Evolutionary conservation across 2,888 invertebrate genomes (phyloP), one percentile per base, ranked within the genome.

Genomic region (Poecilus cupreus): DNA sequence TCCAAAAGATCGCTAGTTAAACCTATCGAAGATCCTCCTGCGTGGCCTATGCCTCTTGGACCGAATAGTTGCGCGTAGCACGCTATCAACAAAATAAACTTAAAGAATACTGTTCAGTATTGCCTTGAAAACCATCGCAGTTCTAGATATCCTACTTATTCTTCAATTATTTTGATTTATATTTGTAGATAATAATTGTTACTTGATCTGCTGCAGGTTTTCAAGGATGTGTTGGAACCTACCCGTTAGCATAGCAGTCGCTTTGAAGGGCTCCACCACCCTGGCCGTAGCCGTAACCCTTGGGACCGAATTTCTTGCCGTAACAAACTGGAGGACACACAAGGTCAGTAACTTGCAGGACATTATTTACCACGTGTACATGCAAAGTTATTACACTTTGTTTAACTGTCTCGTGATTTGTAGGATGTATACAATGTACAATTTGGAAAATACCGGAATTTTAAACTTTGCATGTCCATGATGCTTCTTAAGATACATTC

Each of bases 21-120:
- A 88, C 95, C 96, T 89, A 95, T 92, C 89, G 94, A 94, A 86
- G 93, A 93, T 89, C 97, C 96, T 89, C 96, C 96, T 87, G 96
- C 96, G 90, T 96, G 97, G 88, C 97, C 97, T 91, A 97, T 94
- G 89, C 96, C 96, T 91, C 97, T 95, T 87, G 97, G 97, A 87
- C 98, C 98, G 92, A 95, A 98, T 92, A 94, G 96, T 91, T 96
- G 96, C 89, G 97, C 96, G 93, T 98, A 97, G 93, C 98, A 98
- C 91, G 96, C 96, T 96, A 92, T 89, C 85, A 81, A 81, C 8
- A 81, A 70, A 72, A 72, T 20, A 72, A 54, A 72, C 72, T 72
- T 80, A n/a, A 57, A 57, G n/a, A 13, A 80, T 57, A 57, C 54
- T 72, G 43, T 72, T 57, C 57, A 51, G 26, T 20, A 72, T 20